These are phyloP conservation scores for Chymomyza costata DNA, from an alignment of 1,140 invertebrate species.

Conservation along the genomic window DNA sequence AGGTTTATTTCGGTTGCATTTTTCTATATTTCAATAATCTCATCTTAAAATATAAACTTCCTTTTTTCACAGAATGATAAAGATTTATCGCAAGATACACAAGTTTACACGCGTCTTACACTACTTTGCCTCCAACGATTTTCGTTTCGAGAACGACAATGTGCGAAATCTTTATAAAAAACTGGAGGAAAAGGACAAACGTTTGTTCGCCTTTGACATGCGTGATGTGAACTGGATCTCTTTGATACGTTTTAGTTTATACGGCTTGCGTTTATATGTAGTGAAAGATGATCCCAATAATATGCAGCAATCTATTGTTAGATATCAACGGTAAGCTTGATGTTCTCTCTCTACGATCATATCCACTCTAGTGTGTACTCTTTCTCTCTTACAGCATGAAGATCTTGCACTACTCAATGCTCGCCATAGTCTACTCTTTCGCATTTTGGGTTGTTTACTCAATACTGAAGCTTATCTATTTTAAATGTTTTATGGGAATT, in stretches of 20 bases:
- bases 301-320: constrained; percentile 79
- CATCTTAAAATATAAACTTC: not conserved
- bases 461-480: constrained; percentile 51
- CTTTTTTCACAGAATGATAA: constrained; percentile 78
- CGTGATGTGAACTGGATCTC: constrained; percentile 81
- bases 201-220: constrained; percentile 84
- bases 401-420: constrained; percentile 59
- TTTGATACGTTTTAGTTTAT: constrained; percentile 79
- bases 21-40: not conserved
- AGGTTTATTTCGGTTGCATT: constrained; percentile 16
- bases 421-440: constrained; percentile 56
- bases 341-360: too few species aligned
- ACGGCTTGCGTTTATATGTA: constrained; percentile 82
- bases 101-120: constrained; percentile 82
- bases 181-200: constrained; percentile 79
- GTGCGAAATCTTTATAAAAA: constrained; percentile 79
- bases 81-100: constrained; percentile 84
- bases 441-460: constrained; percentile 50
- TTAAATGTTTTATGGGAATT: constrained; percentile 25
- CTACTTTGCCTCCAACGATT: constrained; percentile 83
- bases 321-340: constrained; percentile 77
- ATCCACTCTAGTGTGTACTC: not conserved
- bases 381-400: constrained; percentile 54
- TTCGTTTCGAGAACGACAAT: constrained; percentile 84
- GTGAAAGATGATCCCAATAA: constrained; percentile 83